A percentile compares a stretch with the other conserved stretches of the same genome.
Evolutionary conservation across 2,113 vertebrate genomes (phyloP).

Genomic region (Amblyopsis rosae): DNA sequence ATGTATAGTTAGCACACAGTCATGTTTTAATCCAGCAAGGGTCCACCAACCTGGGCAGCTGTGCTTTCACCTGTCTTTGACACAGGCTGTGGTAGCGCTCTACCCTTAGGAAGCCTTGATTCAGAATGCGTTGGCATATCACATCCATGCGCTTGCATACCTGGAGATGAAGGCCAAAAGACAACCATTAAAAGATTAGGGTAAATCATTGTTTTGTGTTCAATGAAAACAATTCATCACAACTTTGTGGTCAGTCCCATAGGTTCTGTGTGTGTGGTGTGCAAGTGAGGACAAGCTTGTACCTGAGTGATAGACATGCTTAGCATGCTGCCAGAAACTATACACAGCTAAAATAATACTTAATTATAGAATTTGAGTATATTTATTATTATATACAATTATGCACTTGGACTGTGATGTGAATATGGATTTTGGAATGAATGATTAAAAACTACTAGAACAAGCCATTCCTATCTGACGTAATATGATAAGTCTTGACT

Average conservation of each 20-base stretch:
- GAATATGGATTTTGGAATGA: no score
- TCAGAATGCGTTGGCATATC: conserved; percentile 95
- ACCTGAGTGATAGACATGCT: neutral
- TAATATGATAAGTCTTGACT: neutral
- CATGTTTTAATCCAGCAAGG: neutral
- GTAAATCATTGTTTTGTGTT: neutral
- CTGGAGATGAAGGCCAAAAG: conserved; percentile 62
- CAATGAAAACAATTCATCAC: neutral
- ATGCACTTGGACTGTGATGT: no score
- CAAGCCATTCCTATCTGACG: neutral
- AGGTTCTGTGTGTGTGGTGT: no score
- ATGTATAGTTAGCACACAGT: neutral
- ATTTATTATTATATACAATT: no score
- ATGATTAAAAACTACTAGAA: no score
- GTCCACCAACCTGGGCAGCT: conserved; percentile 89
- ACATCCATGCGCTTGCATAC: conserved; percentile 98
- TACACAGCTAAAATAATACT: no score
- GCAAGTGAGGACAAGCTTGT: neutral
- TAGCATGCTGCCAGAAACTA: neutral
- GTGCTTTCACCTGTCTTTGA: conserved; percentile 98
- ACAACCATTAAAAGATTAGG: neutral
- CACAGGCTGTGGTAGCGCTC: conserved; percentile 96
- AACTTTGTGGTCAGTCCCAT: neutral
- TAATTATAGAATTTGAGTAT: no score
- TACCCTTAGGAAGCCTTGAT: conserved; percentile 97